Base-by-base conservation (phyloP, 1,140 invertebrate species). In the Diplogasteroides magnus region DNA sequence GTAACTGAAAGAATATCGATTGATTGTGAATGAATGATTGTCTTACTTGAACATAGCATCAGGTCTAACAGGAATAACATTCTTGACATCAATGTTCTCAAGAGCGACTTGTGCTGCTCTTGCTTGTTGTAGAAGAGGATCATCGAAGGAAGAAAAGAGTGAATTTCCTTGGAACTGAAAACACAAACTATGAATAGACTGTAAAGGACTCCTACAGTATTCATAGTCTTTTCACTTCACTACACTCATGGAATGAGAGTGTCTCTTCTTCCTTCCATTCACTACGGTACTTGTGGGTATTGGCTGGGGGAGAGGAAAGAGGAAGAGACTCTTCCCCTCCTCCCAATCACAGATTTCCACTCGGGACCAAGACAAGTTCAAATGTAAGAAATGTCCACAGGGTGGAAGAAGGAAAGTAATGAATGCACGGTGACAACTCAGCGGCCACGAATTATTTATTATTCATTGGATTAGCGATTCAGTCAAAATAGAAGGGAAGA, bases 71-170 rank as follows among this genome's bases (percentile, higher is more conserved):
- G 79, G 60, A n/a, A 57, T 77, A 15, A 79, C 77, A 65, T 80
- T 78, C 69, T 80, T 79, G 3, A 80, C 74, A 62, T 79, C 78
- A 62, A 79, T 80, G 63, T 80, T 77, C 55, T 74, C 78, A 14
- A 79, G 68, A 19, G 77, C 77, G 26, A 77, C 77, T 31, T 74
- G 77, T 64, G 78, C 77, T 3, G 76, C 78, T 14, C 74, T 76
- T 64, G 72, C 56, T 14, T 77, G 65, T 37, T 77, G 78, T 26
- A 80, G 69, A 66, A 79, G 71, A 25, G 71, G 72, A 62, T 79
- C 77, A 70, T 79, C 78, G 62, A 79, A 75, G 23, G 76, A 61
- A n/a, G 71, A 74, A 60, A 79, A 80, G 19, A 79, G 70, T n/a
- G 74, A 69, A 62, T 77, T 77, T 23, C 60, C 67, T 76, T 79